Conservation (phyloP, 2,888 invertebrate species). For the Drosophila dives region DNA sequence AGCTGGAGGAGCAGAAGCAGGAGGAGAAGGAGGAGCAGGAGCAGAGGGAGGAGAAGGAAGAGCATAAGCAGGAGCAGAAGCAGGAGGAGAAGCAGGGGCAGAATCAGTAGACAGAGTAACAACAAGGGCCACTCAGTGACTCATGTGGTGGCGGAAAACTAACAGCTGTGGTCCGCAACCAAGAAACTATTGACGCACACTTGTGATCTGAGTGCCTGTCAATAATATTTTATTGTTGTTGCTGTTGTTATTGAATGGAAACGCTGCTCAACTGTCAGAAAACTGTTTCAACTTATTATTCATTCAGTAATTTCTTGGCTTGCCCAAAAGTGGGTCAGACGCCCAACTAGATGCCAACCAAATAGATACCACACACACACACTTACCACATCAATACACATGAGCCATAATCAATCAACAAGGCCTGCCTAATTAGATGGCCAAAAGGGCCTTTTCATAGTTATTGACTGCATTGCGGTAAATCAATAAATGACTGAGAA, state of each 20-base stretch:
- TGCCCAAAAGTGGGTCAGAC: conserved; percentile 64
- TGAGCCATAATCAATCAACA: conserved; percentile 62
- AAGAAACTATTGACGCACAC: conserved; percentile 66
- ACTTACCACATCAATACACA: conserved; percentile 2
- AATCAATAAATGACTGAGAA: conserved; percentile 28
- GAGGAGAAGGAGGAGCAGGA: no score
- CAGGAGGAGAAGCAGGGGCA: not conserved
- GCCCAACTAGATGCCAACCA: conserved; percentile 20
- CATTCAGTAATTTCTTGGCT: conserved; percentile 72
- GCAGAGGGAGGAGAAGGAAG: no score
- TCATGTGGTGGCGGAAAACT: conserved; percentile 22
- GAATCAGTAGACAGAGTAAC: not conserved
- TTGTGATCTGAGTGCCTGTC: conserved; percentile 71
- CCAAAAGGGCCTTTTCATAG: not conserved
- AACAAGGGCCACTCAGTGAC: conserved; percentile 21
- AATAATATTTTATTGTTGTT: conserved; percentile 48
- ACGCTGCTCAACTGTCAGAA: conserved; percentile 64
- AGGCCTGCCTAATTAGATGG: conserved; percentile 61
- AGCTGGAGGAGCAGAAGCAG: no score
- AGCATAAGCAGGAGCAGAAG: no score
- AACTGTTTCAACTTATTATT: conserved; percentile 53
- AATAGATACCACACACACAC: conserved; percentile 32
- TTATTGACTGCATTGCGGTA: conserved; percentile 26
- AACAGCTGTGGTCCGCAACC: conserved; percentile 44
- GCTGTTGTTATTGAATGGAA: conserved; percentile 44